These are phyloP conservation scores for Polypedilum pembai DNA, from an alignment of 1,140 invertebrate species.

Conservation along the genomic window DNA sequence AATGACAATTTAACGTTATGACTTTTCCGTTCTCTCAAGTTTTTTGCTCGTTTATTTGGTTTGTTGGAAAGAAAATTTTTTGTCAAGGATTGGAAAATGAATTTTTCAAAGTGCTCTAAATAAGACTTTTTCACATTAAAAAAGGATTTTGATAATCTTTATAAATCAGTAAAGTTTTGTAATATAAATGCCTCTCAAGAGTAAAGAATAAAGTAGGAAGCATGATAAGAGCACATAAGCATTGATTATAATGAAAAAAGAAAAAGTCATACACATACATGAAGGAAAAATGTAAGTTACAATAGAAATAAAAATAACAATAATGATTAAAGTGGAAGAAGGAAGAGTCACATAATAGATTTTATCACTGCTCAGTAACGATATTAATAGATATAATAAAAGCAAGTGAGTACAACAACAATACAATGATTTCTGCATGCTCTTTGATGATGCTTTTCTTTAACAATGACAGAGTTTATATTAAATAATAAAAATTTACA, in stretches of 20 bases:
- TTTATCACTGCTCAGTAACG: slow-evolving; percentile 9
- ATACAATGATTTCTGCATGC: not conserved
- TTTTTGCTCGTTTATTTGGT: no score
- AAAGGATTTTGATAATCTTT: no score
- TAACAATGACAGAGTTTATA: not conserved
- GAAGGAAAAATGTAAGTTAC: not conserved
- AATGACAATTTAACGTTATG: slow-evolving; percentile 2
- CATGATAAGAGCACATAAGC: not conserved
- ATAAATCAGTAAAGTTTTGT: not conserved
- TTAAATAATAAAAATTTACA: slow-evolving; percentile 20
- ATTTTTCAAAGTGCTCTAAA: no score
- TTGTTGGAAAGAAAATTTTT: no score
- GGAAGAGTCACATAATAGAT: slow-evolving; percentile 6
- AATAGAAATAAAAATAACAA: not conserved
- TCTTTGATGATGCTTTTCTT: not conserved
- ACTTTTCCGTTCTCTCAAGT: not conserved
- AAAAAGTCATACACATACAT: not conserved
- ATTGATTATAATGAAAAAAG: not conserved
- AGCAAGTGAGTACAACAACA: not conserved
- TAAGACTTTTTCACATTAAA: no score
- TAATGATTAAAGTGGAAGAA: not conserved
- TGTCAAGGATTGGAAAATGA: no score
- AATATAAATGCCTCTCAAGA: no score
- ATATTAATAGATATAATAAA: slow-evolving; percentile 15
- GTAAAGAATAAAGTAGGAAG: not conserved